These are phyloP conservation scores for Astropecten irregularis DNA, from an alignment of 53 echinoderm and acorn worm genomes.

Conservation along the genomic window DNA sequence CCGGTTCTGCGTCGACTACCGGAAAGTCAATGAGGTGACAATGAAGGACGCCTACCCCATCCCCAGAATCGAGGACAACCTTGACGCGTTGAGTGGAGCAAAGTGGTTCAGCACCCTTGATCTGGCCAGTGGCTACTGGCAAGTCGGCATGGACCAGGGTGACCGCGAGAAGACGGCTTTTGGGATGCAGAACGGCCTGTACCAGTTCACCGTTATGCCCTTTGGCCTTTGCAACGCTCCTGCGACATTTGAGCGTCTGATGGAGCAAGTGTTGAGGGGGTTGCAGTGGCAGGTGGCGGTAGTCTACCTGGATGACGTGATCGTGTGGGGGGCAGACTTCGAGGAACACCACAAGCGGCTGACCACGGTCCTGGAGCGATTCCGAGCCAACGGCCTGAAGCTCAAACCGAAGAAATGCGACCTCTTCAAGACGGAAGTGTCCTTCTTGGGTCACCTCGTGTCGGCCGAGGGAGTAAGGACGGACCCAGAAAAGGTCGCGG, in stretches of 20 bases:
- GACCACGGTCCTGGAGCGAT: slow-evolving; percentile 2
- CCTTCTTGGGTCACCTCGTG: not conserved
- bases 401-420: not conserved
- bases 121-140: slow-evolving; percentile 70
- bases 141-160: slow-evolving; percentile 59
- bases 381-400: not conserved
- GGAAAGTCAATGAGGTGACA: slow-evolving; percentile 1
- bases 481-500: slow-evolving; percentile 1
- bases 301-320: slow-evolving; percentile 9
- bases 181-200: slow-evolving; percentile 39
- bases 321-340: not conserved
- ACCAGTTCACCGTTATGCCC: slow-evolving; percentile 59
- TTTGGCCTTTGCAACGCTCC: slow-evolving; percentile 26
- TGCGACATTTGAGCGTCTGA: slow-evolving; percentile 8
- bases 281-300: slow-evolving; percentile 21
- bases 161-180: slow-evolving; percentile 69
- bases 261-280: not conserved
- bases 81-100: slow-evolving; percentile 59
- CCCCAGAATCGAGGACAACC: slow-evolving; percentile 54
- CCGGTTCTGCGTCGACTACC: not conserved
- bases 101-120: slow-evolving; percentile 59
- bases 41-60: slow-evolving; percentile 28
- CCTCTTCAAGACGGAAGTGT: slow-evolving; percentile 1
- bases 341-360: not conserved
- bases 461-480: not conserved